Evolutionary conservation across 2,888 invertebrate species (phyloP), one percentile per base, ranked within the genome.

Genomic region (Epicampocera succincta): DNA sequence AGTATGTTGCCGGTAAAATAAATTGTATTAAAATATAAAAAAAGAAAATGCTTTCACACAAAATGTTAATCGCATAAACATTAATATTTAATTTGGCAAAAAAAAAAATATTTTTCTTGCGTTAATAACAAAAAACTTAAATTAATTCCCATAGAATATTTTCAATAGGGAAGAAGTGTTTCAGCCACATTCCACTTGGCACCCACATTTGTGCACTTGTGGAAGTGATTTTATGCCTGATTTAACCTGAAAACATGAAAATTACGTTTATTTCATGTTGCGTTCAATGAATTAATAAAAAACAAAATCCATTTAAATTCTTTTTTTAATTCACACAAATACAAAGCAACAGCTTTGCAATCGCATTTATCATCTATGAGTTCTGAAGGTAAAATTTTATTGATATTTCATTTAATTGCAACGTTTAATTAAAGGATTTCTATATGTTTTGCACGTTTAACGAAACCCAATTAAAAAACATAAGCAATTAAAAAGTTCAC

Each of bases 221-320:
- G 33, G 33, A 33, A 54, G 54, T 46, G 61, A 52, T 76, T 76
- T 76, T 69, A 52, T 69, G 76, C 56, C 17, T 76, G 76, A 76
- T 69, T 76, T 40, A 69, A 56, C 38, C 38, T 54, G 44, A 73
- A 60, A 61, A 54, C 54, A 73, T 54, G 52, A 40, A 73, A 33
- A 33, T 33, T 33, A 33, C n/a, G 13, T 42, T 19, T 19, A 29
- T 50, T 40, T 17, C 17, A 40, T 38, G 60, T 72, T 60, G 2
- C 25, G 25, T 25, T 15, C 40, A 12, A 21, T 25, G 48, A 72
- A 72, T 61, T 50, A 50, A 72, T 50, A 71, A 48, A 29, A 33
- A 25, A 25, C n/a, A 25, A 25, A 25, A 5, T 25, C 12, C 44
- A 33, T 60, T 58, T 15, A 61, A 61, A 54, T 61, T n/a, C 33